Evolutionary conservation across 2,113 vertebrate species (phyloP), one percentile per base, ranked within the genome.

Genomic region (Lycocorax pyrrhopterus): DNA sequence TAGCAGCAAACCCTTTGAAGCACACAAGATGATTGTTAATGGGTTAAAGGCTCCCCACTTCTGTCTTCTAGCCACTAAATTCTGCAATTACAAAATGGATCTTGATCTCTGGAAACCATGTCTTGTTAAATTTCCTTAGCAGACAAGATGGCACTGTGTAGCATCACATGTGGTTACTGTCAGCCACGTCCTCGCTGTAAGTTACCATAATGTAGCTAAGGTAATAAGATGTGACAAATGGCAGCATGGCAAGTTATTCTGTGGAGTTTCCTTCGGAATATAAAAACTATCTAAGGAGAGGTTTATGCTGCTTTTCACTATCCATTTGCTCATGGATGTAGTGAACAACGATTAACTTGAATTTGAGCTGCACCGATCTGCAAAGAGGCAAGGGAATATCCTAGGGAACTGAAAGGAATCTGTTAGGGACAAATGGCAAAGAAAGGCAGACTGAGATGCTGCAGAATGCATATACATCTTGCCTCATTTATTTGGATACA

Each of bases 111-210:
- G 91, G 96, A 97, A 97, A 89, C 56, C 63, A 16, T 94, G 86
- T 87, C 95, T 95, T 97, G 98, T 97, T 96, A 97, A 97, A 98
- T 97, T 97, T 98, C 97, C 95, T 94, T 83, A 97, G 91, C 87
- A 83, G 93, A 96, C 83, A 97, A 96, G 94, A 96, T 82, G 86
- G 93, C 84, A 92, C 76, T 91, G 71, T 67, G 81, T 43, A 94
- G 75, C 25, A 41, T 97, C 97, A 95, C 98, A 97, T 97, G 97
- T 97, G 98, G 97, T 98, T 98, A 93, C 96, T 92, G 97, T 98
- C 98, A 98, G 95, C 97, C 96, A 97, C 89, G 96, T 97, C 96
- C 96, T 97, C 94, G 97, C 97, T 98, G 97, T 89, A 97, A 97
- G 90, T 96, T 97, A 97, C 96, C 96, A 97, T 56, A 82, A 78